Evolutionary conservation across 1,140 invertebrate genomes (phyloP), one percentile per base, ranked within the genome.

Genomic region (Wiebesia pumilae): DNA sequence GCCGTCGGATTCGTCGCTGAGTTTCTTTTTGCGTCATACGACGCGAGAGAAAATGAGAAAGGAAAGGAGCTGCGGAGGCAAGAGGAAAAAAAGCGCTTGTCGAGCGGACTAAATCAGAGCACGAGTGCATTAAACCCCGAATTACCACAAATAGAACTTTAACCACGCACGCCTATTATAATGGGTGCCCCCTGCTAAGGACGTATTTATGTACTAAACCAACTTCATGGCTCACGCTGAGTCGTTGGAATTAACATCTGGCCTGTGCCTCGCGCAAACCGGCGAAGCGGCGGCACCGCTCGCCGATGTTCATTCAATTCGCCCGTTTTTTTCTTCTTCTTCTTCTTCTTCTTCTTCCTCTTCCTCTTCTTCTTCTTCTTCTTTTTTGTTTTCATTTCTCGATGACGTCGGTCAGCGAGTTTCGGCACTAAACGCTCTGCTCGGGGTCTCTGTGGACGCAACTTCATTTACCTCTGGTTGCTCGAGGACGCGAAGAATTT

Each of bases 141-240:
- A 94, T 93, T 91, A 93, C 93, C 91, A 92, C 93, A 93, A 93
- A 94, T 94, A 94, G 93, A 94, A 93, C 92, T 91, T 93, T 91
- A 92, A 92, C 91, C 93, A 90, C 92, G 92, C 91, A 91, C 90
- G 91, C 90, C 92, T 91, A 93, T 94, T 93, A 94, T 93, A 94
- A 94, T 93, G 91, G 91, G 89, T 69, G 85, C 92, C 92, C 93
- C 93, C 93, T 90, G 91, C 91, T 91, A 92, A 90, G 92, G 91
- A 93, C 90, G 91, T 93, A 93, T 93, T 93, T 93, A 93, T 90
- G 93, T 93, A 91, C 90, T 90, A 90, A 93, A 93, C 90, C 90
- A 90, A 90, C 91, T 91, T 91, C 90, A 90, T 88, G 91, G 89
- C 92, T 93, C 92, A 93, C 88, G 92, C 93, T 92, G 91, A 91